Evolutionary conservation across 2,888 invertebrate genomes (phyloP).

Genomic region (Scaptomyza tumidula): DNA sequence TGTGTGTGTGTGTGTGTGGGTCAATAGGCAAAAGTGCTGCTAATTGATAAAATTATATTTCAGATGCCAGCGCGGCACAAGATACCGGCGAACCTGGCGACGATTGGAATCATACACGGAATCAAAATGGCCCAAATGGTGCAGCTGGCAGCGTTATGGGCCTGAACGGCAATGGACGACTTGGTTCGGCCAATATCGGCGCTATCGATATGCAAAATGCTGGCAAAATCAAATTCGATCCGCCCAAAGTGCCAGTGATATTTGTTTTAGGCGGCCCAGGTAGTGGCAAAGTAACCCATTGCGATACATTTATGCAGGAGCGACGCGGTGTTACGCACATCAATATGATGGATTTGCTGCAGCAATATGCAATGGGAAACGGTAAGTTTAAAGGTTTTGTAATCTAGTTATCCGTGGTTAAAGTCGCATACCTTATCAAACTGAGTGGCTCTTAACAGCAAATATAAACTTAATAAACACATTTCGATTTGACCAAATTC

Average conservation of each 20-base stretch:
- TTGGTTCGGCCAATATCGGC: constrained; percentile 87
- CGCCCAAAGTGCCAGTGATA: constrained; percentile 94
- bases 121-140: constrained; percentile 65
- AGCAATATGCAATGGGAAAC: constrained; percentile 95
- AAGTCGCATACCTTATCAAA: too few relatives aligned
- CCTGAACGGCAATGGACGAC: constrained; percentile 57
- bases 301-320: constrained; percentile 95
- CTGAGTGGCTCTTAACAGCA: too few relatives aligned
- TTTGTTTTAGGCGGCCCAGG: constrained; percentile 97
- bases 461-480: too few relatives aligned
- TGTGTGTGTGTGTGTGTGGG: neutral
- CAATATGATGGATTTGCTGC: constrained; percentile 95
- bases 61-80: constrained; percentile 89
- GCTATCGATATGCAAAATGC: constrained; percentile 91
- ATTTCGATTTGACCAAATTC: too few relatives aligned
- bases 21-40: too few relatives aligned
- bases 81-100: constrained; percentile 88
- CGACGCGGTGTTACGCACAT: constrained; percentile 93
- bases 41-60: constrained; percentile 18
- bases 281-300: constrained; percentile 99
- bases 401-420: too few relatives aligned
- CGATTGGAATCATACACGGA: constrained; percentile 84
- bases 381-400: constrained; percentile 86
- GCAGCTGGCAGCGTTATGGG: constrained; percentile 65
- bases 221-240: constrained; percentile 92